Conservation (phyloP, 2,888 invertebrate species). For the Diaprepes abbreviatus region DNA sequence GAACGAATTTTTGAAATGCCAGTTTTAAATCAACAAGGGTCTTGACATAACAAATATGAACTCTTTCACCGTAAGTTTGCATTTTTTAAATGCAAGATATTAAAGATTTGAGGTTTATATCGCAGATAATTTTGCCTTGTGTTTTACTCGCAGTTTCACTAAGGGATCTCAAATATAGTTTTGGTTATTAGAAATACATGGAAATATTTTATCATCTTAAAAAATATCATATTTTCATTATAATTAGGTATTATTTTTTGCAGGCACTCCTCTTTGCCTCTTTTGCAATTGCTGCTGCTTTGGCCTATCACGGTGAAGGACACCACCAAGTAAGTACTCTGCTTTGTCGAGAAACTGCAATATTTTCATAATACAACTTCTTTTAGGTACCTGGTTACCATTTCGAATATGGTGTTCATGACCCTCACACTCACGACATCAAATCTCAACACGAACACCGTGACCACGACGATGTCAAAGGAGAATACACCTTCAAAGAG, state of each 20-base stretch:
- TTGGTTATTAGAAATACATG: too few relatives aligned
- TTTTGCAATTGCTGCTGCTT: conserved; percentile 37
- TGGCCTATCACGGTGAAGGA: conserved; percentile 37
- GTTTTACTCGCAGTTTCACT: too few relatives aligned
- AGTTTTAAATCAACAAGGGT: conserved; percentile 17
- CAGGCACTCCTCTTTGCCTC: conserved; percentile 31
- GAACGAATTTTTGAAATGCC: conserved; percentile 10
- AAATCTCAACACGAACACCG: conserved; percentile 64
- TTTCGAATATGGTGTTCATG: conserved; percentile 65
- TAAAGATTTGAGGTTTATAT: too few relatives aligned
- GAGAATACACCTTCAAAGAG: conserved; percentile 63
- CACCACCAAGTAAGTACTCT: too few relatives aligned
- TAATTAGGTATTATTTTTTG: too few relatives aligned
- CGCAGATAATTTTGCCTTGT: too few relatives aligned
- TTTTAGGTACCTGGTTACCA: conserved; percentile 57
- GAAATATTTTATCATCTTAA: too few relatives aligned
- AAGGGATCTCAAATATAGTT: too few relatives aligned
- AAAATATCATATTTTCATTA: too few relatives aligned
- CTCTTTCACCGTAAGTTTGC: conserved; percentile 32
- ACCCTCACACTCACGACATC: conserved; percentile 65
- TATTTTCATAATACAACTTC: too few relatives aligned
- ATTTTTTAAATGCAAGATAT: too few relatives aligned
- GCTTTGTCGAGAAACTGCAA: too few relatives aligned
- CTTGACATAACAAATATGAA: conserved; percentile 31
- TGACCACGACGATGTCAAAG: conserved; percentile 63